A percentile compares a stretch with the other conserved stretches of the same genome.
phyloP scores from a whole-genome alignment of 2,113 vertebrate species.

The Tachysurus vachellii region DNA sequence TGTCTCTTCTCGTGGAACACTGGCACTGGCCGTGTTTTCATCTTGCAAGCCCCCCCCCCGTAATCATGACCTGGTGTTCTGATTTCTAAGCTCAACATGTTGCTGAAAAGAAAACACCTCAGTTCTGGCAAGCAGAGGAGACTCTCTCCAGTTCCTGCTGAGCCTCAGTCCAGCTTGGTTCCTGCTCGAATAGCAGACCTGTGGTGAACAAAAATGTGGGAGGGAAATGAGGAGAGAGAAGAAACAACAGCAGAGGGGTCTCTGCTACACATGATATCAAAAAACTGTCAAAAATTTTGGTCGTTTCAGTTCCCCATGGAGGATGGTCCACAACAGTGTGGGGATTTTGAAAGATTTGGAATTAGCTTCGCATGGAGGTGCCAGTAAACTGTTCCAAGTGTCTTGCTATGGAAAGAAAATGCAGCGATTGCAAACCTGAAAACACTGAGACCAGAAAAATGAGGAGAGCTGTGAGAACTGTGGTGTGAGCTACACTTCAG shows the following conservation, averaged over 20 bases:
- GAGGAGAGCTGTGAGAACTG: background rate
- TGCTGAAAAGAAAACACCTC: slow-evolving; percentile 16
- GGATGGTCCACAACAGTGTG: background rate
- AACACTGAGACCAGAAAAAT: background rate
- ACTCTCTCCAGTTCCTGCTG: background rate
- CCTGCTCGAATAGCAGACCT: background rate
- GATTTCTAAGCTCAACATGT: slow-evolving; percentile 19
- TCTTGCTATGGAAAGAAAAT: background rate
- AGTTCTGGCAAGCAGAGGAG: background rate
- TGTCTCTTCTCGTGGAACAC: slow-evolving; percentile 9
- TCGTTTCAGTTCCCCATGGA: background rate
- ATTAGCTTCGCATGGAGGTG: background rate
- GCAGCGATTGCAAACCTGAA: background rate
- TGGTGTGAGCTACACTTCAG: background rate
- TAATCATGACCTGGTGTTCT: slow-evolving; percentile 25
- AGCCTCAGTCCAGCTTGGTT: background rate
- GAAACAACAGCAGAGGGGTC: background rate
- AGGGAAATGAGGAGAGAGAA: background rate
- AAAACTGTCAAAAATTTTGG: background rate
- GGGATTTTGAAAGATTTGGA: background rate
- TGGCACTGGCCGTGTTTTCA: slow-evolving; percentile 12
- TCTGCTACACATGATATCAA: background rate
- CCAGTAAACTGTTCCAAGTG: background rate
- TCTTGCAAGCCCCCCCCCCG: background rate
- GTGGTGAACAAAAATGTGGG: background rate